These are phyloP conservation scores for Gnatocerus cornutus DNA, from an alignment of 2,888 invertebrate species.

Conservation along the genomic window DNA sequence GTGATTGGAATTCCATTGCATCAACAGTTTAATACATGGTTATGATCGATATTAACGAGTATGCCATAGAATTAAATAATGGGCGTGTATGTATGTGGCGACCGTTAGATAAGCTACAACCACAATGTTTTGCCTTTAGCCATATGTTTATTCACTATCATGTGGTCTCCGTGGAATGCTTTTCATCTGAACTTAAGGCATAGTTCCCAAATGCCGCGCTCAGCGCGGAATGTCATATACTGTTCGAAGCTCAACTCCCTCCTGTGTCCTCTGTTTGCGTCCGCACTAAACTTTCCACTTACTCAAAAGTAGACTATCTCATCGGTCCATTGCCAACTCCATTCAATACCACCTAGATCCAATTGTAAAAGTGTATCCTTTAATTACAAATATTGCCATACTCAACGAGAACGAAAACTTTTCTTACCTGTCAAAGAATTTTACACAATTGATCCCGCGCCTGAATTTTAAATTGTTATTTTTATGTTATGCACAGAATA, in stretches of 20 bases:
- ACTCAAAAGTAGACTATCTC: conserved; percentile 60
- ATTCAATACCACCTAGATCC: conserved; percentile 41
- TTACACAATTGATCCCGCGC: no score
- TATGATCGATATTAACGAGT: conserved; percentile 47
- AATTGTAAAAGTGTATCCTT: conserved; percentile 29
- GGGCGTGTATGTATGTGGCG: conserved; percentile 51
- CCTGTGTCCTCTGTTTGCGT: conserved; percentile 52
- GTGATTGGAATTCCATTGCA: conserved; percentile 44
- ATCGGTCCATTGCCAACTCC: conserved; percentile 50
- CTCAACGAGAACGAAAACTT: background rate
- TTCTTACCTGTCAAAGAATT: no score
- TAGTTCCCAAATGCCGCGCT: conserved; percentile 70
- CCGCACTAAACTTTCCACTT: conserved; percentile 60
- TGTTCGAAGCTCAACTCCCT: conserved; percentile 62
- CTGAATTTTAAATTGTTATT: no score
- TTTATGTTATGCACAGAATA: no score
- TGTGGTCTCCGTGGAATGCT: conserved; percentile 70
- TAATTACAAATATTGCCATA: conserved; percentile 35
- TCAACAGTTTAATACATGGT: conserved; percentile 45
- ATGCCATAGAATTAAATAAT: conserved; percentile 47
- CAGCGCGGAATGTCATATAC: conserved; percentile 70
- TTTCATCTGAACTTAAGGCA: conserved; percentile 71
- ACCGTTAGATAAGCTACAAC: conserved; percentile 60
- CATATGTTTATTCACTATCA: conserved; percentile 70
- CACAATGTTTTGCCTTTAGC: conserved; percentile 66